These are phyloP conservation scores for Mormyrops attenuatus DNA, from an alignment of 2,797 vertebrate genomes.

Conservation along the genomic window DNA sequence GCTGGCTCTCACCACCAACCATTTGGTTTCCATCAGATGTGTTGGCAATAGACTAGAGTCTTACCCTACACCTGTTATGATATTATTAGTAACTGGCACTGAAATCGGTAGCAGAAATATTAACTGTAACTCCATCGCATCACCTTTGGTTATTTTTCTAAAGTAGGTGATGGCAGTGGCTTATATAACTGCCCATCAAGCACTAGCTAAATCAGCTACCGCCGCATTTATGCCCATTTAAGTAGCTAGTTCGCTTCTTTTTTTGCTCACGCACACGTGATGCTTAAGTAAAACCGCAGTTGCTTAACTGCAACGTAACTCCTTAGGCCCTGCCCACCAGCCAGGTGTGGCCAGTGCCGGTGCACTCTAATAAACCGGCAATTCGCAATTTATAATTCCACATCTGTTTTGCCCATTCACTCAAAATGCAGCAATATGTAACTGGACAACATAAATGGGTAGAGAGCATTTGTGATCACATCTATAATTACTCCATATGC, in stretches of 20 bases:
- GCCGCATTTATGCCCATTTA: neutral
- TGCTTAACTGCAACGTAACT: neutral
- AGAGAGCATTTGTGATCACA: neutral
- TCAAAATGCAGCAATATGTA: neutral
- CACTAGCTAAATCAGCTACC: neutral
- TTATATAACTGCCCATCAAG: neutral
- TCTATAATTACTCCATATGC: neutral
- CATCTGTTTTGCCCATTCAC: neutral
- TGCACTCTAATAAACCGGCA: neutral
- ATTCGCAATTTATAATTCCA: neutral
- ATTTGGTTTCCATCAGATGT: neutral
- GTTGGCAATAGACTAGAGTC: neutral
- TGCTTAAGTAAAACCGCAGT: neutral
- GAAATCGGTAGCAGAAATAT: neutral
- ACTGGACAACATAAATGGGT: neutral
- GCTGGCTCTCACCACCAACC: neutral
- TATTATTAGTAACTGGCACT: slow-evolving; percentile 3
- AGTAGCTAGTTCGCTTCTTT: neutral
- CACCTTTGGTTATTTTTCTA: slow-evolving; percentile 5
- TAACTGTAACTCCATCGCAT: neutral
- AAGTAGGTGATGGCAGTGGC: neutral
- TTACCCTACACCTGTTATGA: neutral
- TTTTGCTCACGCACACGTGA: neutral
- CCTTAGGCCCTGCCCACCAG: neutral
- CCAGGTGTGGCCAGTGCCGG: neutral